phyloP scores from a whole-genome alignment of 2,113 vertebrate genomes.

The Acanthisitta chloris region DNA sequence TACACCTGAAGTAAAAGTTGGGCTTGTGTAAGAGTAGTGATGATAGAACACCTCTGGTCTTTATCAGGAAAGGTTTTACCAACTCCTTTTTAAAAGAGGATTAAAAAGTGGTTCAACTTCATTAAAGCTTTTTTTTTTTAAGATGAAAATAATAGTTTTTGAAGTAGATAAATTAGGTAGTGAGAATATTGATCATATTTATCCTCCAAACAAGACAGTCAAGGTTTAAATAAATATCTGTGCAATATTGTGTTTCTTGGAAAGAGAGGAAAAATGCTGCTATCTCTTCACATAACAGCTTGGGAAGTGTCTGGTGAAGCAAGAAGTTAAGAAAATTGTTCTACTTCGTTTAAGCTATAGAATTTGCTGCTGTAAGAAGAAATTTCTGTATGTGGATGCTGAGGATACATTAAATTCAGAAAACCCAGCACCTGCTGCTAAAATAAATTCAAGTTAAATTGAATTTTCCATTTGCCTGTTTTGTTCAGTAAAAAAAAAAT shows the following conservation, averaged over 20 bases:
- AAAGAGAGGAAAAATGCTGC: neutral
- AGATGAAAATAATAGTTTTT: neutral
- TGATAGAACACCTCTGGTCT: neutral
- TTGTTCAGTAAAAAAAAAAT: neutral
- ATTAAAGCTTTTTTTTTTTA: neutral
- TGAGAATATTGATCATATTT: neutral
- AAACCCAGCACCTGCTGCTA: neutral
- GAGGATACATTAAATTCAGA: neutral
- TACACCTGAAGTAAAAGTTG: neutral
- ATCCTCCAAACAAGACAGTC: neutral
- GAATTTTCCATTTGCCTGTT: neutral
- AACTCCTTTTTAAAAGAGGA: neutral
- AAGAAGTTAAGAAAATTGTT: neutral
- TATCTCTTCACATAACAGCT: neutral
- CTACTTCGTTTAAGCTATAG: rapidly evolving
- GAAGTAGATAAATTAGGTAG: neutral
- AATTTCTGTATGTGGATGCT: neutral
- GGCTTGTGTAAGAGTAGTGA: neutral
- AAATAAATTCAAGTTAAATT: neutral
- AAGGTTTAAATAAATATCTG: neutral
- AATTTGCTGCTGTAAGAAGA: neutral
- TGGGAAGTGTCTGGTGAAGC: neutral
- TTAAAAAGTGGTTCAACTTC: neutral
- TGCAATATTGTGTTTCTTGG: neutral
- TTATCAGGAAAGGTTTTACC: neutral